Evolutionary conservation across 2,113 vertebrate genomes (phyloP), one percentile per base, ranked within the genome.

Genomic region (Centropristis striata): DNA sequence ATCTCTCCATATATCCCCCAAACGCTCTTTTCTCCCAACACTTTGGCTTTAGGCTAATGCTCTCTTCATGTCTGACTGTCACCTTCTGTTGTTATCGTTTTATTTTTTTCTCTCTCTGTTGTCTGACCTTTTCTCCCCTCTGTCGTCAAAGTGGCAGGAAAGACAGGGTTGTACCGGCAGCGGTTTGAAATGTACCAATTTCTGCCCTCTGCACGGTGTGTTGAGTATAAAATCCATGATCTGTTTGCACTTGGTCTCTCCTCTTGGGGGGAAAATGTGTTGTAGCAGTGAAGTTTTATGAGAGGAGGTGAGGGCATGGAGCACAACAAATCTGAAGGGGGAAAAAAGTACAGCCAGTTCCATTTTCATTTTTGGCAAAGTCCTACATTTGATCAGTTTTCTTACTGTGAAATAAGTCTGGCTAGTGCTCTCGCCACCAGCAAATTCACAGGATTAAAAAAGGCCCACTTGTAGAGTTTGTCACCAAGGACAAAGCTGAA

Each of bases 11-110:
- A 50, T 36, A 54, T 0, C 36, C 49, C 60, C 67, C 66, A 65
- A 82, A 81, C 64, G 46, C 59, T 72, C 53, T 84, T 83, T 75
- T 42, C 78, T 75, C 32, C 59, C 49, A 57, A 72, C 67, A 71
- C 51, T 80, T 76, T 81, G 21, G 82, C 85, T 91, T 75, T 51
- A 83, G 85, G 90, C 84, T 82, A 80, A 88, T 74, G 69, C 74
- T 73, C 44, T 36, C 65, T 76, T 61, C 83, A 75, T 86, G 70
- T 86, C 75, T 68, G 68, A 78, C 75, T 85, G 83, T 81, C 86
- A 70, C 80, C 51, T 46, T 76, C 46, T 61, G 60, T 55, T 84
- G 83, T 82, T 86, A 75, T 84, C 67, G 9, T 68, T 55, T 55
- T 28, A 46, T 79, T 65, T 73, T 65, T 75, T 57, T 61, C 20